Conservation (phyloP, 2,797 vertebrate species). For the Pangasius macronema region DNA sequence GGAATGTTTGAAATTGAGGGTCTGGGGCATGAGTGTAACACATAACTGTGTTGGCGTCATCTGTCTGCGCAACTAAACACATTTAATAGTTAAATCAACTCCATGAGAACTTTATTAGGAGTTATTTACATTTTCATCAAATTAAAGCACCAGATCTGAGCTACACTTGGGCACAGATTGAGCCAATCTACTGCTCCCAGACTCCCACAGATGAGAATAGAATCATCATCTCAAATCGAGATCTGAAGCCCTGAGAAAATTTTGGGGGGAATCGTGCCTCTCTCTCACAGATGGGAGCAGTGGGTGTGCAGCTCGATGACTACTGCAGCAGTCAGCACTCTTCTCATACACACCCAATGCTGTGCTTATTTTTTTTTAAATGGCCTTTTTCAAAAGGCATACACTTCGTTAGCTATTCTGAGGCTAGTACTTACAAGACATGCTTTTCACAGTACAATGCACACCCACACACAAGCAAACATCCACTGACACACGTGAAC, state of each 20-base stretch:
- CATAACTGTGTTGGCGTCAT: background rate
- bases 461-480: conserved; percentile 9
- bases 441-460: conserved; percentile 8
- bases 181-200: background rate
- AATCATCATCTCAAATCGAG: background rate
- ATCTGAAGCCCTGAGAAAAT: conserved; percentile 25
- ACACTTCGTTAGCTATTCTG: background rate
- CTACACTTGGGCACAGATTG: background rate
- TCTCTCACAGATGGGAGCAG: conserved; percentile 38
- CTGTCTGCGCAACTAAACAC: background rate
- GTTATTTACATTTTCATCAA: background rate
- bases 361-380: conserved; percentile 8
- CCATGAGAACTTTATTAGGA: background rate
- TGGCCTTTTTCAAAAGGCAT: conserved; percentile 15
- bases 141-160: background rate
- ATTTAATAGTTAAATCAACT: background rate
- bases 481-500: background rate
- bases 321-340: conserved; percentile 38
- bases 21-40: background rate
- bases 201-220: background rate
- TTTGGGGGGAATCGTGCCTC: conserved; percentile 12
- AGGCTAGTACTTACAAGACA: background rate
- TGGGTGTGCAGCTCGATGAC: conserved; percentile 38
- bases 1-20: background rate
- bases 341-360: conserved; percentile 11